Base-by-base conservation (phyloP, 2,888 invertebrate species). In the Euspilapteryx auroguttella region DNA sequence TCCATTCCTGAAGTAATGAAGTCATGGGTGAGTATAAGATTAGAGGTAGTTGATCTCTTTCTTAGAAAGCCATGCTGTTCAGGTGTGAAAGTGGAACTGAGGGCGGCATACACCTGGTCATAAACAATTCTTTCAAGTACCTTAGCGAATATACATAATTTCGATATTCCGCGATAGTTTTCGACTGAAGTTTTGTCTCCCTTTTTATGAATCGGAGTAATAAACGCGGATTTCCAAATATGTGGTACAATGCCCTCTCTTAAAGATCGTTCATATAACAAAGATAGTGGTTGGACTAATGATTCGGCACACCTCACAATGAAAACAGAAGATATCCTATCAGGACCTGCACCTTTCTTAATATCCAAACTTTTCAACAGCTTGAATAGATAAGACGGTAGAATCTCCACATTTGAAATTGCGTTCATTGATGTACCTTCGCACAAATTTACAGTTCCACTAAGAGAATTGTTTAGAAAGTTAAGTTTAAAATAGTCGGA, bases 31-130 rank as follows among this genome's bases (percentile, higher is more conserved):
- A 32, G 14, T 4, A 25, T 11, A 14, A 31, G 31, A 21, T 32
- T 32, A 2, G 28, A 24, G 13, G 25, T 21, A 14, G 34, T 32
- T 6, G 28, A 34, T 12, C 32, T 10, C 6, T 24, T 11, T 9
- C 20, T 30, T 1, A 41, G 4, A 22, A 41, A 40, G 1, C 40
- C 38, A 14, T 40, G 38, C 14, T 37, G 41, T 20, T 33, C 32
- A n/a, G 23, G 11, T 2, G 24, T 29, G 12, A 38, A 30, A 2
- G 23, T 21, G 10, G 13, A n/a, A 10, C 24, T 28, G 2, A 38
- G 6, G 2, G 32, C 17, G 2, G 21, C n/a, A 11, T 38, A 38
- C 1, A 36, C 25, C 11, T 36, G 32, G 3, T 13, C 15, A 17
- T 35, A 28, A 2, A 38, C 29, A 7, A 38, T 29, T 24, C 29